A percentile compares a stretch with the other conserved stretches of the same genome.
Conservation (phyloP, 2,888 invertebrate species). For the Polymixis flavicincta region DNA sequence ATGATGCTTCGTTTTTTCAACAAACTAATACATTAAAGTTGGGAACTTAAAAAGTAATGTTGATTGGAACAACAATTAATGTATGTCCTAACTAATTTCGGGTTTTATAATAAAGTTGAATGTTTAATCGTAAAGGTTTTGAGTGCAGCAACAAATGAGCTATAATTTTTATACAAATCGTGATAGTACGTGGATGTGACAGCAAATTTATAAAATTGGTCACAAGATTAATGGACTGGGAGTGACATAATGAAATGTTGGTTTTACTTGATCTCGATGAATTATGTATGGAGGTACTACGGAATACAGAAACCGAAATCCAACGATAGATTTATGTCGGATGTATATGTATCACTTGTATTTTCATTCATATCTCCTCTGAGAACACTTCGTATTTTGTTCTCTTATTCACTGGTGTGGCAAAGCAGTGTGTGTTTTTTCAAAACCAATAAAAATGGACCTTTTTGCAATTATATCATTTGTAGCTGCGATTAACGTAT, state of each 20-base stretch:
- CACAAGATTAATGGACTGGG: constrained; percentile 70
- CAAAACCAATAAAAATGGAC: neutral
- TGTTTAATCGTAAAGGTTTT: constrained; percentile 47
- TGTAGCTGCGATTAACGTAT: constrained; percentile 1
- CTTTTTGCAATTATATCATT: constrained; percentile 5
- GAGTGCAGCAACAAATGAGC: constrained; percentile 51
- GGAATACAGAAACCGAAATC: constrained; percentile 29
- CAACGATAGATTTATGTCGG: constrained; percentile 24
- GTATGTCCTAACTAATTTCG: constrained; percentile 55
- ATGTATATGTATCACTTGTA: constrained; percentile 28
- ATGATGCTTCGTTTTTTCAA: constrained; percentile 69
- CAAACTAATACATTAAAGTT: constrained; percentile 51
- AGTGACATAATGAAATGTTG: constrained; percentile 66
- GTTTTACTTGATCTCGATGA: constrained; percentile 58
- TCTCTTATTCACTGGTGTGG: constrained; percentile 6
- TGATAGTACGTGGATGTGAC: constrained; percentile 72
- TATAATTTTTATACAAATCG: constrained; percentile 70
- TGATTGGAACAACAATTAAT: constrained; percentile 66
- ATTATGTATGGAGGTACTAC: constrained; percentile 39
- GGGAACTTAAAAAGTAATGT: constrained; percentile 61
- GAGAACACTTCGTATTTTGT: neutral
- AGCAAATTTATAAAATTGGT: constrained; percentile 73
- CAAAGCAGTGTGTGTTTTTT: neutral
- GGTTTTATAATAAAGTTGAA: constrained; percentile 48
- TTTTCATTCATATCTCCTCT: constrained; percentile 14